Evolutionary conservation across 2,113 vertebrate species (phyloP).

Genomic region (Tachuris rubrigastra): DNA sequence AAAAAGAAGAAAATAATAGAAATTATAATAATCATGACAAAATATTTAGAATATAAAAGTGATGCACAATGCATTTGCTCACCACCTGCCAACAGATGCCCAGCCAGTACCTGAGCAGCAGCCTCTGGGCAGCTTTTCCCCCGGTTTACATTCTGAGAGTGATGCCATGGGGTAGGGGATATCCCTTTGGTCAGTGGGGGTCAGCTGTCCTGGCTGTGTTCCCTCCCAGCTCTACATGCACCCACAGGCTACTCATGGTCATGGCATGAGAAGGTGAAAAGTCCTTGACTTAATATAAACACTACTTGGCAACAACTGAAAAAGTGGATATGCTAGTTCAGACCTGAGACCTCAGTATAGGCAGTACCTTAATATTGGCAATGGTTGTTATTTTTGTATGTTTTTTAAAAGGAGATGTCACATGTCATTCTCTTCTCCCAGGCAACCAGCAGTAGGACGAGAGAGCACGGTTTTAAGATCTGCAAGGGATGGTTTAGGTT

Average conservation of each 20-base stretch:
- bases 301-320: neutral
- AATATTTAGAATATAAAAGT: neutral
- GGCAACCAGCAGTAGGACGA: too few relatives aligned
- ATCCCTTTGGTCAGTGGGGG: neutral
- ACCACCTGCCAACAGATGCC: too few relatives aligned
- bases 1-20: neutral
- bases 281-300: neutral
- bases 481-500: too few relatives aligned
- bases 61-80: neutral
- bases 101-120: neutral
- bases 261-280: neutral
- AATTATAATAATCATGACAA: neutral
- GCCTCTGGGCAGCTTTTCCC: neutral
- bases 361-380: neutral
- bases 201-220: neutral
- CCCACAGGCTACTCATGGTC: fast-evolving
- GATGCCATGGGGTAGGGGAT: neutral
- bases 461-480: too few relatives aligned
- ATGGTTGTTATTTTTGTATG: neutral
- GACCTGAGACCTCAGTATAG: neutral
- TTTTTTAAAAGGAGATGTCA: neutral
- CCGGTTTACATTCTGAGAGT: neutral
- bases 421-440: too few relatives aligned
- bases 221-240: neutral
- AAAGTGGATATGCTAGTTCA: neutral